phyloP scores from a whole-genome alignment of 2,797 vertebrate genomes.

The Eutrigla gurnardus region DNA sequence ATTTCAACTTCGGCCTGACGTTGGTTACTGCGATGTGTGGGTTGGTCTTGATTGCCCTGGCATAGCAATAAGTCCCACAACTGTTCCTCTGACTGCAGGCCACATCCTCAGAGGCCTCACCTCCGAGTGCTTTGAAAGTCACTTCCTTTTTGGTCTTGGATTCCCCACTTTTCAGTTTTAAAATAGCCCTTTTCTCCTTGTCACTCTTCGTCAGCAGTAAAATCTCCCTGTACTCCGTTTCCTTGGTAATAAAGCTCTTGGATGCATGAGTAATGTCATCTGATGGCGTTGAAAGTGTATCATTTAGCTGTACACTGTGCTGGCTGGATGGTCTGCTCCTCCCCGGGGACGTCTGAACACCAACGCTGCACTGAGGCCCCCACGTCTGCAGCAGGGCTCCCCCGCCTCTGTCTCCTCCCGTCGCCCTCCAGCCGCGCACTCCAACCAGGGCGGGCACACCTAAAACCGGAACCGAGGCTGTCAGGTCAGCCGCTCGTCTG shows the following conservation, averaged over 20 bases:
- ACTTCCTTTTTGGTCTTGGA: conserved; percentile 84
- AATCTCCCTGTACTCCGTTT: conserved; percentile 60
- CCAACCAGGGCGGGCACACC: conserved; percentile 83
- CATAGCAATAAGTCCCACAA: conserved; percentile 68
- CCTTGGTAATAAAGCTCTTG: conserved; percentile 60
- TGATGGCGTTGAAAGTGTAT: conserved; percentile 53
- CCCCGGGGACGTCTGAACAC: conserved; percentile 83
- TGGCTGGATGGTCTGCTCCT: conserved; percentile 68
- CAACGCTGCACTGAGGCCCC: conserved; percentile 81
- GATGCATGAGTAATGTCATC: conserved; percentile 54
- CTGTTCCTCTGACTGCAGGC: conserved; percentile 60
- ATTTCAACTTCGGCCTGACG: conserved; percentile 60
- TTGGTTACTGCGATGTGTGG: conserved; percentile 60
- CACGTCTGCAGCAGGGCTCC: conserved; percentile 72
- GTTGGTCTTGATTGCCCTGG: conserved; percentile 77
- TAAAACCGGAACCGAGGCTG: conserved; percentile 83
- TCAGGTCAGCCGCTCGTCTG: conserved; percentile 82
- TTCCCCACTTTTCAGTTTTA: conserved; percentile 79
- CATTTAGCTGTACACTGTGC: conserved; percentile 46
- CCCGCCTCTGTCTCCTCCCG: conserved; percentile 63
- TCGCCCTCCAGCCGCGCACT: conserved; percentile 79
- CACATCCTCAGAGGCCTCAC: conserved; percentile 68
- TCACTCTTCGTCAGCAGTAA: conserved; percentile 60
- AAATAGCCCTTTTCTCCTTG: conserved; percentile 77
- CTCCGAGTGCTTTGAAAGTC: conserved; percentile 80